These are phyloP conservation scores for Stomatorhinus ivindoensis DNA, from an alignment of 2,113 vertebrate genomes.

Conservation along the genomic window DNA sequence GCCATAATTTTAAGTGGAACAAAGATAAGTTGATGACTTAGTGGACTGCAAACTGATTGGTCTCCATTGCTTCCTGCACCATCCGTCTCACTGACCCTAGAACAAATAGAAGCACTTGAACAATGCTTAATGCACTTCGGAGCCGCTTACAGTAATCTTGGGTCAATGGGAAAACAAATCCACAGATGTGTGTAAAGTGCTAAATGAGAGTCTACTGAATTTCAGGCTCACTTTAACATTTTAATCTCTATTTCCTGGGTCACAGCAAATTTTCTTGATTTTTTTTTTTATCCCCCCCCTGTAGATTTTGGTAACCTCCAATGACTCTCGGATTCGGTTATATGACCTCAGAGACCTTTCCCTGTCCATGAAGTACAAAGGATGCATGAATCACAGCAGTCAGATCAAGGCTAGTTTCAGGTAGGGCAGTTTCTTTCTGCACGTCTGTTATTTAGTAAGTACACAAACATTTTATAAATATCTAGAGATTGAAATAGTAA, in stretches of 20 bases:
- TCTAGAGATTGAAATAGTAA: neutral
- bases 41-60: neutral
- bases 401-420: slow-evolving; percentile 99
- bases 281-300: neutral
- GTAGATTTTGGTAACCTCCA: slow-evolving; percentile 95
- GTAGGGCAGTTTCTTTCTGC: slow-evolving; percentile 49
- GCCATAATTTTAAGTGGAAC: neutral
- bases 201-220: neutral
- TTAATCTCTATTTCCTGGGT: neutral
- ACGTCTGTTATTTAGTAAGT: neutral
- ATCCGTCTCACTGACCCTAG: neutral
- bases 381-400: slow-evolving; percentile 96
- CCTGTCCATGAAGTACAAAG: slow-evolving; percentile 98
- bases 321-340: slow-evolving; percentile 91
- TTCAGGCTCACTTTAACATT: neutral
- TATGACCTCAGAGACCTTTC: slow-evolving; percentile 96
- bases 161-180: neutral
- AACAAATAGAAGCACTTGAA: neutral
- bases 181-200: neutral
- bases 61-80: neutral
- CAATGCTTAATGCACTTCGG: neutral
- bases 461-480: neutral
- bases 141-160: neutral
- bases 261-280: neutral
- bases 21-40: neutral